Evolutionary conservation across 2,888 invertebrate genomes (phyloP).

Genomic region (Pristionchus fissidentatus): DNA sequence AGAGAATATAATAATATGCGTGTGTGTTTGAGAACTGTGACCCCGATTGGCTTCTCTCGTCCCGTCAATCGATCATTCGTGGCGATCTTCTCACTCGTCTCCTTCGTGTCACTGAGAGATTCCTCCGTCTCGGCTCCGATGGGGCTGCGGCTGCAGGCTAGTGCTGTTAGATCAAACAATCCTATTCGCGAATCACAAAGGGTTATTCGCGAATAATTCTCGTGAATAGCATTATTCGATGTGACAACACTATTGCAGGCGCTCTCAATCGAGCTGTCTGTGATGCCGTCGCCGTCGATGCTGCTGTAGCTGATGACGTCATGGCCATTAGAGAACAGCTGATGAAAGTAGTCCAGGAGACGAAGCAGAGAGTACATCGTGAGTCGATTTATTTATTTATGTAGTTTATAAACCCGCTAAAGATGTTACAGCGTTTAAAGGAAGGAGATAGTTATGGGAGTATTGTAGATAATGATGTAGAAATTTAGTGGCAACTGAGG

Average conservation of each 20-base stretch:
- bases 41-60: neutral
- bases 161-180: too few relatives aligned
- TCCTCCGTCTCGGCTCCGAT: neutral
- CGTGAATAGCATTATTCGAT: too few relatives aligned
- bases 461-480: neutral
- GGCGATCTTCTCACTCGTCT: constrained; percentile 33
- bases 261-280: constrained; percentile 9
- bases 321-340: constrained; percentile 24
- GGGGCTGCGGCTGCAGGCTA: neutral
- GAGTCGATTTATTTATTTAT: constrained; percentile 9
- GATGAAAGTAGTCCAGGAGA: neutral
- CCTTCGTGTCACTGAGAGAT: constrained; percentile 19
- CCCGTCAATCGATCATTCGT: neutral
- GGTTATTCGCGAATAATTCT: too few relatives aligned
- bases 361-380: constrained; percentile 20
- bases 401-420: neutral
- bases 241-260: too few relatives aligned
- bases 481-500: neutral
- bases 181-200: too few relatives aligned
- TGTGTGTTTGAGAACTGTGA: neutral
- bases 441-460: neutral
- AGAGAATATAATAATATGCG: too few relatives aligned
- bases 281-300: constrained; percentile 37
- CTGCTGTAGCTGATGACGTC: constrained; percentile 14
- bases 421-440: neutral